Evolutionary conservation across 1,140 invertebrate species (phyloP).

Genomic region (Luehdorfia chinensis): DNA sequence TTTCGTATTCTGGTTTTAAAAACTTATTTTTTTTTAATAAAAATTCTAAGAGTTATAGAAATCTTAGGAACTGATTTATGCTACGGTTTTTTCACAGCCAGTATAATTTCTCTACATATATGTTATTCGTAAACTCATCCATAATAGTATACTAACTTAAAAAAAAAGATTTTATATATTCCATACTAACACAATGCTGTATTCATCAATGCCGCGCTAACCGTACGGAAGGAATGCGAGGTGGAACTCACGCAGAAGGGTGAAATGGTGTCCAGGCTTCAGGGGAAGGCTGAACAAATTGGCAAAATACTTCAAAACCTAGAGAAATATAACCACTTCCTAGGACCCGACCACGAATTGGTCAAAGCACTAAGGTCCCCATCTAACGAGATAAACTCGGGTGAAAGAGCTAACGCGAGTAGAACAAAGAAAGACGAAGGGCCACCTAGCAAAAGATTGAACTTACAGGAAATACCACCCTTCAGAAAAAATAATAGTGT

Average conservation of each 20-base stretch:
- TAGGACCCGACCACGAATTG: constrained; percentile 79
- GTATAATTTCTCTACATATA: too few relatives aligned
- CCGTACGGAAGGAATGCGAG: constrained; percentile 89
- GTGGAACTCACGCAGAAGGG: constrained; percentile 94
- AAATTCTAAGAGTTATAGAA: too few relatives aligned
- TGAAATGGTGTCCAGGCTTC: constrained; percentile 92
- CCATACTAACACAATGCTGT: constrained; percentile 63
- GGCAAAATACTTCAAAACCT: constrained; percentile 93
- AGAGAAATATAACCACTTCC: constrained; percentile 88
- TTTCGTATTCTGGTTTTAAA: too few relatives aligned
- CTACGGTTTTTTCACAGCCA: too few relatives aligned
- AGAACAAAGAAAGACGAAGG: constrained; percentile 56
- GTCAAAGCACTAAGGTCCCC: constrained; percentile 78
- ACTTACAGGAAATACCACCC: constrained; percentile 75
- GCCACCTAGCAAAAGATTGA: constrained; percentile 67
- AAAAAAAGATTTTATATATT: constrained; percentile 21
- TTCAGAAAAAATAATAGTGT: constrained; percentile 53
- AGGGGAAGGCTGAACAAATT: constrained; percentile 93
- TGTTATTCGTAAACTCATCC: too few relatives aligned
- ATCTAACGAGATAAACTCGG: constrained; percentile 4
- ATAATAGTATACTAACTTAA: too few relatives aligned
- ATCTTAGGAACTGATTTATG: too few relatives aligned
- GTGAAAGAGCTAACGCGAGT: not conserved
- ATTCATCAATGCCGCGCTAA: constrained; percentile 68
- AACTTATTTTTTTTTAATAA: too few relatives aligned